phyloP scores from a whole-genome alignment of 2,888 invertebrate genomes.

The Lochmaea capreae region DNA sequence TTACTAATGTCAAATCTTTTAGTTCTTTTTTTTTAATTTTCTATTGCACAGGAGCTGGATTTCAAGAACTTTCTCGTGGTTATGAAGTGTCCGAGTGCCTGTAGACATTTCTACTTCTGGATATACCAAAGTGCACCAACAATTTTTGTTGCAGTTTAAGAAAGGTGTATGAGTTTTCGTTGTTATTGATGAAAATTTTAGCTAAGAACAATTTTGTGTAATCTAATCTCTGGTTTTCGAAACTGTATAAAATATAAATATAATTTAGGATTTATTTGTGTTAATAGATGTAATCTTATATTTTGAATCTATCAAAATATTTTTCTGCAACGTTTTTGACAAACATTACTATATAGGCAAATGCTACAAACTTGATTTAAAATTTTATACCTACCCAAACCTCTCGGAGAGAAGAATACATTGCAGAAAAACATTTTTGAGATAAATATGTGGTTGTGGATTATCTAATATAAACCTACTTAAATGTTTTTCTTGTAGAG shows the following conservation, averaged over 20 bases:
- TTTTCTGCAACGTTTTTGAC: not conserved
- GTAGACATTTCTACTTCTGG: conserved; percentile 7
- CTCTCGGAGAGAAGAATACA: too few species aligned
- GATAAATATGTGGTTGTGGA: not conserved
- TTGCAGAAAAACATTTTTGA: not conserved
- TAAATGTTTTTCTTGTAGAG: conserved; percentile 25
- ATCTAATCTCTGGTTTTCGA: too few species aligned
- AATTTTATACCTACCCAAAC: too few species aligned
- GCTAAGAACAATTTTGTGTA: too few species aligned
- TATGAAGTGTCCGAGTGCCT: not conserved
- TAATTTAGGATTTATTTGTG: not conserved
- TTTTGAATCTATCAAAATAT: not conserved
- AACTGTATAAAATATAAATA: not conserved
- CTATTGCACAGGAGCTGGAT: not conserved
- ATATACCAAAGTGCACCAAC: not conserved
- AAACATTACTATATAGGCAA: not conserved
- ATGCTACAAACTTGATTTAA: too few species aligned
- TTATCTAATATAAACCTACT: not conserved
- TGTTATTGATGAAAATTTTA: too few species aligned
- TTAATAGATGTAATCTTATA: not conserved
- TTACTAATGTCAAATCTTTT: not conserved
- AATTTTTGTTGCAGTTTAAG: not conserved
- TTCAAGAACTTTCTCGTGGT: not conserved
- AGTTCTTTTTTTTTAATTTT: conserved; percentile 1
- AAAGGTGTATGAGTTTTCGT: not conserved